These are phyloP conservation scores for Archips crataeganus DNA, from an alignment of 2,888 invertebrate species.

Conservation along the genomic window DNA sequence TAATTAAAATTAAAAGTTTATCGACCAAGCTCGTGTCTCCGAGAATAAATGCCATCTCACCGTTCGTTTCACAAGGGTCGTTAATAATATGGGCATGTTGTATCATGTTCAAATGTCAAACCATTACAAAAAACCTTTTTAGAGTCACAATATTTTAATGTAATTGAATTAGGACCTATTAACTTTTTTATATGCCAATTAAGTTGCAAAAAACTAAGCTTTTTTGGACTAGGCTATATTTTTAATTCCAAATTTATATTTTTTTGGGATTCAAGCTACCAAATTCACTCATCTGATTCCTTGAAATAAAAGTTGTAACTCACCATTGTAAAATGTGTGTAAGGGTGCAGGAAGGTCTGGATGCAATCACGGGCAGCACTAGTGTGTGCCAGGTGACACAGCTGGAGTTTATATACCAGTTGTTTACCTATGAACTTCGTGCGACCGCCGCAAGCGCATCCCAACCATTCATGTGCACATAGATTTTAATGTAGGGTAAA, in stretches of 20 bases:
- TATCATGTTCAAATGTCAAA: background rate
- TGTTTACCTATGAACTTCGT: slow-evolving; percentile 84
- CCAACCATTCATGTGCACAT: slow-evolving; percentile 62
- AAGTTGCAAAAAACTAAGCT: too few relatives aligned
- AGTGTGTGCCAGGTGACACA: slow-evolving; percentile 79
- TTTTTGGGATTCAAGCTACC: too few relatives aligned
- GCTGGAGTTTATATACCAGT: slow-evolving; percentile 80
- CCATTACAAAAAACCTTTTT: background rate
- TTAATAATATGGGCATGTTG: background rate
- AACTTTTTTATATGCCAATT: too few relatives aligned
- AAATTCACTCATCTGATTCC: background rate
- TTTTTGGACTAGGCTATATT: too few relatives aligned
- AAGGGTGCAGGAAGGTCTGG: slow-evolving; percentile 60
- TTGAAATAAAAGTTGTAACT: slow-evolving; percentile 50
- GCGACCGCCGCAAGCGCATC: slow-evolving; percentile 73
- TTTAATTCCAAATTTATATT: too few relatives aligned
- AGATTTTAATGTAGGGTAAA: slow-evolving; percentile 11
- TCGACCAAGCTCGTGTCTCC: background rate
- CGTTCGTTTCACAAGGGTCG: background rate
- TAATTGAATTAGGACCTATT: too few relatives aligned
- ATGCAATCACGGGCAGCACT: slow-evolving; percentile 67
- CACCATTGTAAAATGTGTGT: slow-evolving; percentile 56
- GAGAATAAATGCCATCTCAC: background rate
- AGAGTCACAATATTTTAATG: background rate
- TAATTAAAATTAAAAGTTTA: slow-evolving; percentile 20